A percentile compares a stretch with the other conserved stretches of the same genome.
Evolutionary conservation across 2,797 vertebrate genomes (phyloP).

Genomic region (Arctocebus calabarensis): DNA sequence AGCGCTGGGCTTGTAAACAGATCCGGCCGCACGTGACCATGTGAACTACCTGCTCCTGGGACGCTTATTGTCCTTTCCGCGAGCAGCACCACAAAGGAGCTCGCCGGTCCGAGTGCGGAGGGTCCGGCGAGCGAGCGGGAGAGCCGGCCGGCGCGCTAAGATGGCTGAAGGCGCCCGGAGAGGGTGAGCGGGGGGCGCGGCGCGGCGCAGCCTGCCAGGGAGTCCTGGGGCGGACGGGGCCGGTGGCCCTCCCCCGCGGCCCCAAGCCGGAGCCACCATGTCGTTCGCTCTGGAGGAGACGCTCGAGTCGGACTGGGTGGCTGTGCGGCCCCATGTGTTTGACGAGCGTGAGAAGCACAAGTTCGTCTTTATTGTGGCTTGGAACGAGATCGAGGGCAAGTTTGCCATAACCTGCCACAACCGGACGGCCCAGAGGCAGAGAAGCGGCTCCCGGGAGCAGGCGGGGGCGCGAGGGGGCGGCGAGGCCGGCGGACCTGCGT

Average conservation of each 20-base stretch:
- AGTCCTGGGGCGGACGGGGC: neutral
- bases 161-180: conserved; percentile 85
- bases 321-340: conserved; percentile 96
- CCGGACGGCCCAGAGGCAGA: conserved; percentile 94
- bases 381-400: conserved; percentile 97
- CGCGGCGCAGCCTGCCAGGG: conserved; percentile 60
- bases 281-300: conserved; percentile 94
- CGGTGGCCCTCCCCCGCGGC: conserved; percentile 34
- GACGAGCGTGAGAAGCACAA: conserved; percentile 96
- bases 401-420: conserved; percentile 98
- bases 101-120: neutral
- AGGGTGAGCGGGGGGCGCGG: conserved; percentile 69
- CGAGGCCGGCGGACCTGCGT: conserved; percentile 9
- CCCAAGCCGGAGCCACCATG: conserved; percentile 87
- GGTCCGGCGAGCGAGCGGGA: neutral
- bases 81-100: conserved; percentile 74
- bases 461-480: conserved; percentile 44
- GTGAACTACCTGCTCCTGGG: conserved; percentile 86
- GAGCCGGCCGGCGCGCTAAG: conserved; percentile 74
- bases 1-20: conserved; percentile 93
- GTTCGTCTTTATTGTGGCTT: conserved; percentile 97
- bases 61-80: conserved; percentile 72
- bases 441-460: conserved; percentile 89
- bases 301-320: conserved; percentile 97
- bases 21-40: conserved; percentile 87